These are phyloP conservation scores for Neoitamus cyanurus DNA, from an alignment of 2,888 invertebrate genomes.

Conservation along the genomic window DNA sequence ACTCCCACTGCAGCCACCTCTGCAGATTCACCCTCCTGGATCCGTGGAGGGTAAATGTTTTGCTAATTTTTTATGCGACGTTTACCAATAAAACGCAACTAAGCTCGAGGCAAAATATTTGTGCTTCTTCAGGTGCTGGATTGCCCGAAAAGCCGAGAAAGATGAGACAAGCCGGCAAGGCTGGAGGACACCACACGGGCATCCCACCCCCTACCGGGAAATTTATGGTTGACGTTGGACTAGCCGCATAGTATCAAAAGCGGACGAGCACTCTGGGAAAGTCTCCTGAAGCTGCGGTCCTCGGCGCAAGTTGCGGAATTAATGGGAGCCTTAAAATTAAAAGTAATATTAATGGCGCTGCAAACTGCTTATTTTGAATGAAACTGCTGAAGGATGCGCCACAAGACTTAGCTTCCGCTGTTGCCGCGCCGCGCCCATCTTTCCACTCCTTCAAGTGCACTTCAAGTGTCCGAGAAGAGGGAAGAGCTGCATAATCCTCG, in stretches of 20 bases:
- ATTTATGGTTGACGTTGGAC: not conserved
- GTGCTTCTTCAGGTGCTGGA: not conserved
- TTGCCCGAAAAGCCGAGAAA: not conserved
- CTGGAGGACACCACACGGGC: not conserved
- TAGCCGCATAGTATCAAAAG: not conserved
- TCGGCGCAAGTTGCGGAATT: not conserved
- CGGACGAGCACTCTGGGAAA: not conserved
- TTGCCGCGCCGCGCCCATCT: not conserved
- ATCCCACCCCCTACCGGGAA: not conserved
- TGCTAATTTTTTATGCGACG: not conserved
- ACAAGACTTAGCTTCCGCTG: not conserved
- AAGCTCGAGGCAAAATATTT: not conserved
- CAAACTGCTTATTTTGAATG: conserved; percentile 5
- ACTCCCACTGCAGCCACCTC: not conserved
- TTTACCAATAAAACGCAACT: not conserved
- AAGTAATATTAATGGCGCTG: conserved; percentile 5
- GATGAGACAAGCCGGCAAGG: not conserved
- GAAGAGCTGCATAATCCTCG: not conserved
- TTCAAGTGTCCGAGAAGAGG: not conserved
- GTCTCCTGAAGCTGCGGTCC: not conserved
- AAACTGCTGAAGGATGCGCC: conserved; percentile 1
- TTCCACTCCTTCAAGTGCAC: not conserved
- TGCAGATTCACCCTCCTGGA: not conserved
- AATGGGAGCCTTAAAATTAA: not conserved
- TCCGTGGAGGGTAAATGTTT: not conserved